Evolutionary conservation across 2,888 invertebrate species (phyloP).

Genomic region (Augochlorella aurata): DNA sequence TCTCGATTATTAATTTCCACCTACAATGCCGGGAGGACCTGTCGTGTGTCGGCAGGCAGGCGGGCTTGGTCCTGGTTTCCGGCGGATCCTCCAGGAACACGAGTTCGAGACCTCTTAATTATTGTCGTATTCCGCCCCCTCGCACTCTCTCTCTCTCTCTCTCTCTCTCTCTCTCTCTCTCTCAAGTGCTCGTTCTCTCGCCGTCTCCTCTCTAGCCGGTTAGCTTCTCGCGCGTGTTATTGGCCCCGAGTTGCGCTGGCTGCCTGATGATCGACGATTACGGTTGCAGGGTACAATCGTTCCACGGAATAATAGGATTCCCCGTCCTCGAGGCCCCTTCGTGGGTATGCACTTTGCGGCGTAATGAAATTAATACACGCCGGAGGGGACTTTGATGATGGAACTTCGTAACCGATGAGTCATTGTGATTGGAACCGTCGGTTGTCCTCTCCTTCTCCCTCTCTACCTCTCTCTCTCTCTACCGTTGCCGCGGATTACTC

Average conservation of each 20-base stretch:
- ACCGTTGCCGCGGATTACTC: neutral
- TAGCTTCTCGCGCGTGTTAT: slow-evolving; percentile 35
- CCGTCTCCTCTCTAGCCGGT: slow-evolving; percentile 4
- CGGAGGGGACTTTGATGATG: slow-evolving; percentile 5
- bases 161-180: neutral
- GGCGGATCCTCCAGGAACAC: slow-evolving; percentile 39
- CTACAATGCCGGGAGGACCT: slow-evolving; percentile 54
- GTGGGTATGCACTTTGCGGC: neutral
- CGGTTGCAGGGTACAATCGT: neutral
- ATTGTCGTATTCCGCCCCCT: slow-evolving; percentile 43
- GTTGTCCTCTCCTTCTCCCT: neutral
- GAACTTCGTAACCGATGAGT: slow-evolving; percentile 3
- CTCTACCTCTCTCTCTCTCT: neutral
- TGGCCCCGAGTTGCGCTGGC: slow-evolving; percentile 16
- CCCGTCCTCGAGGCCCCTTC: neutral
- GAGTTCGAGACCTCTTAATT: slow-evolving; percentile 51
- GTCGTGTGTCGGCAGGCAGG: slow-evolving; percentile 33
- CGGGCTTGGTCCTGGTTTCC: slow-evolving; percentile 33
- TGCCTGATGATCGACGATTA: slow-evolving; percentile 27
- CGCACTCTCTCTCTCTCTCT: neutral
- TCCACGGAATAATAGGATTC: neutral
- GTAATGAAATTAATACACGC: slow-evolving; percentile 12
- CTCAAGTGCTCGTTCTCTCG: neutral
- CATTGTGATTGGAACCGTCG: slow-evolving; percentile 7
- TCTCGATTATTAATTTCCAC: slow-evolving; percentile 63